Evolutionary conservation across 1,140 invertebrate species (phyloP), one percentile per base, ranked within the genome.

Genomic region (Caerostris extrusa): DNA sequence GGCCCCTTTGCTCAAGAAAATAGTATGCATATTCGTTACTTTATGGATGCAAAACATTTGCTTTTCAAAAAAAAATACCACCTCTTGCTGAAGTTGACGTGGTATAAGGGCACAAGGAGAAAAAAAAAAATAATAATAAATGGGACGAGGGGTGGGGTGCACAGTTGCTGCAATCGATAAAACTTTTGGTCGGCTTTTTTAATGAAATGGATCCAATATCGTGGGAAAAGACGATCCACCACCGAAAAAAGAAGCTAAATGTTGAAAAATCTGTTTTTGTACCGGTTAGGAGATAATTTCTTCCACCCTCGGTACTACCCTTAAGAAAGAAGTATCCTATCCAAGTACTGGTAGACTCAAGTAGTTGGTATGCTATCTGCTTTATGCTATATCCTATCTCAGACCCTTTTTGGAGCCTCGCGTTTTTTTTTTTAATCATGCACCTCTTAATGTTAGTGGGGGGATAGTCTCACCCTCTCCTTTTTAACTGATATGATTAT

Each of bases 171-270:
- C 58, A 87, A 87, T 61, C 85, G 85, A 61, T 61, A 60, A 87
- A 64, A 64, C 58, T 87, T 87, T 85, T 34, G 58, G 85, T 87
- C 34, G 58, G 56, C 58, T 50, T 87, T 34, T 34, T 87, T 87
- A 87, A 87, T 87, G 85, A 87, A 87, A 61, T 87, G 85, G 56
- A 53, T 64, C 57, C 85, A 50, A 87, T 58, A 60, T 34, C 85
- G n/a, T 12, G 34, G 57, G 58, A 87, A 87, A 61, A 5, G 85
- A 55, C 7, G 85, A 61, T 87, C 34, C 58, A n/a, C 58, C 50
- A 77, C 71, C 12, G 57, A 60, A 61, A 34, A 61, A 89, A 69
- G 12, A 89, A 89, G 61, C 71, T 53, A 69, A 69, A 89, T 89
- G 61, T 89, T 69, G 87, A 67, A 57, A 69, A 61, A 34, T 61